These are phyloP conservation scores for Podocnemis expansa DNA, from an alignment of 2,113 vertebrate genomes.

Conservation along the genomic window DNA sequence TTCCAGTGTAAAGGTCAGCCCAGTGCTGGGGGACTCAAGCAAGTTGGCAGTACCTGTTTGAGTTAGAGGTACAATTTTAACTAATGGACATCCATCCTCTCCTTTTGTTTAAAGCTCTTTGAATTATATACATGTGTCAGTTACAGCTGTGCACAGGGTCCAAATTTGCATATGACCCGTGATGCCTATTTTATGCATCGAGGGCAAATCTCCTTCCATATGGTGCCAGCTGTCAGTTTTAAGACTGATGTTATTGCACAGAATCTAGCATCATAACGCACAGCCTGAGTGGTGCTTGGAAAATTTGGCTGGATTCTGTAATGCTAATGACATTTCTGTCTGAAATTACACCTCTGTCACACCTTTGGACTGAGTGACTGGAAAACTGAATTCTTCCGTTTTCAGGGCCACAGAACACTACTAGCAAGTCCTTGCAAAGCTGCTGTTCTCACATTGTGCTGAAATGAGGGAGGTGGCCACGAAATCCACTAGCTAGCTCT, in stretches of 20 bases:
- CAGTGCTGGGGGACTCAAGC: neutral
- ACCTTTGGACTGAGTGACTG: fast-evolving
- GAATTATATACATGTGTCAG: neutral
- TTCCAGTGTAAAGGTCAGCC: neutral
- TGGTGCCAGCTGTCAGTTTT: neutral
- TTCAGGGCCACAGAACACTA: fast-evolving
- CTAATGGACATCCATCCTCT: neutral
- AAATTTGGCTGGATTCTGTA: fast-evolving
- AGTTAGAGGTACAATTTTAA: neutral
- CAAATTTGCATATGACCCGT: neutral
- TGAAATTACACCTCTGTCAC: neutral
- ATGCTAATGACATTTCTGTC: fast-evolving
- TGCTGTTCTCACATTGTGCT: no score
- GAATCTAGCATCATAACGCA: neutral
- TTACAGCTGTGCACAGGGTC: neutral
- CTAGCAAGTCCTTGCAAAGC: neutral
- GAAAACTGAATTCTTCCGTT: fast-evolving
- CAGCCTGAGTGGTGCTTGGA: neutral
- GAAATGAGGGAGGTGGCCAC: neutral
- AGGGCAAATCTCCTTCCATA: no score
- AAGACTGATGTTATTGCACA: fast-evolving
- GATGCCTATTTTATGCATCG: neutral
- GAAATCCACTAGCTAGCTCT: neutral
- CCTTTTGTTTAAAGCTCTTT: neutral
- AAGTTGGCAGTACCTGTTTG: neutral